Base-by-base conservation (phyloP, 2,113 vertebrate genomes). In the Macaca mulatta region DNA sequence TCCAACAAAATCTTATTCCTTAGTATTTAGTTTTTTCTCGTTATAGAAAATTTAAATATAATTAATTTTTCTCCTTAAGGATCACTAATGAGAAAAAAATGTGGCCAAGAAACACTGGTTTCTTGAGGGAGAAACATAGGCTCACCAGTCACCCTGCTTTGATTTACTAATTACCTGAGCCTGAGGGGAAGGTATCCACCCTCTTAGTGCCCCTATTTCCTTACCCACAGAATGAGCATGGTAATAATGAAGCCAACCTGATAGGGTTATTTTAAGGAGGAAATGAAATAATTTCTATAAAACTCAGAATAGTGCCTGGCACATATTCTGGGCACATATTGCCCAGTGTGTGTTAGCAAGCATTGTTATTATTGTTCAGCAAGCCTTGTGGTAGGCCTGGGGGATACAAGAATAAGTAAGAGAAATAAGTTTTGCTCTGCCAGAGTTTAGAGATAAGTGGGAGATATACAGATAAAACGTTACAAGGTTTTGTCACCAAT, bases 31-130 rank as follows among this genome's bases (percentile, higher is more conserved):
- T 94, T 86, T 88, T 12, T 84, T 78, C 80, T 95, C 74, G 45
- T 84, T 92, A 88, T 38, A 64, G 55, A 95, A 13, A 89, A 83
- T 67, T 96, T 95, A 84, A 94, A 96, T 67, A 81, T 91, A 95
- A 89, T 94, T 79, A 75, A 86, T 35, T 30, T 52, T 94, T 81
- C 45, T 92, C 27, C 32, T 93, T 78, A 23, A 95, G 64, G 18
- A 6, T 84, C 64, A 80, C 74, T 78, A 59, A 0, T 22, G 17
- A 22, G 0, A 12, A 87, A 67, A 96, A 23, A 79, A 75, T 55
- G 22, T 86, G 11, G 20, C 45, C 52, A 83, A 40, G 18, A 84
- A 72, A 85, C 25, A 1, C 16, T 32, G 30, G 23, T 70, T 90
- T 93, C 50, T 40, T 3, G 48, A 84, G 90, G 61, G 18, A 10